Base-by-base conservation (phyloP, 2,113 vertebrate species). In the Propithecus coquereli region DNA sequence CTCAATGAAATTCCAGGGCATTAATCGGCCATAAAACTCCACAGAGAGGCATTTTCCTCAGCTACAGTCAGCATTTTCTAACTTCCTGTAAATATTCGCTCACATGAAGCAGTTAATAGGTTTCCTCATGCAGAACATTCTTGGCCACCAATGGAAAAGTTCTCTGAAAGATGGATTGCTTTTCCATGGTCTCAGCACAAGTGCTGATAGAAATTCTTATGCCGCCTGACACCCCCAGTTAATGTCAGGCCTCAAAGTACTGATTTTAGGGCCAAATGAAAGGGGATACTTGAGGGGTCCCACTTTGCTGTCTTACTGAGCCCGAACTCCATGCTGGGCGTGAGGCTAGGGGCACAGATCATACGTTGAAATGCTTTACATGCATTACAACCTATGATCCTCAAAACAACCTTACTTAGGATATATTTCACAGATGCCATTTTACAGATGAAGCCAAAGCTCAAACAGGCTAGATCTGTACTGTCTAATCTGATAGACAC, bases 81-180 rank as follows among this genome's bases (percentile, higher is more conserved):
- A 91, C 90, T 97, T 98, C 91, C 95, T 97, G 96, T 98, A 98
- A 98, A 98, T 97, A 98, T 74, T 97, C 73, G 8, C 90, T 98
- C 97, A 97, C 97, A 97, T 97, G 97, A 98, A 98, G 95, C 96
- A 92, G 45, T 98, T 98, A 98, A 98, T 98, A 97, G 94, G 92
- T 82, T 98, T 98, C 94, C 77, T 98, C 98, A 98, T 98, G 98
- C 97, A 98, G 98, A 98, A 98, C 98, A 98, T 98, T 98, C 95
- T 98, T 98, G 97, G 97, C 96, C 97, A 94, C 50, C 76, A 81
- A 63, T 97, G 96, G 97, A 95, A 98, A 97, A 98, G 91, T 97
- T 97, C 77, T 97, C 95, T 95, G 50, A 93, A 98, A 98, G 97
- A 98, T 94, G 70, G 95, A 98, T 98, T 98, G 83, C 85, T 98